Conservation (phyloP, 2,888 invertebrate genomes). For the Belgica antarctica region DNA sequence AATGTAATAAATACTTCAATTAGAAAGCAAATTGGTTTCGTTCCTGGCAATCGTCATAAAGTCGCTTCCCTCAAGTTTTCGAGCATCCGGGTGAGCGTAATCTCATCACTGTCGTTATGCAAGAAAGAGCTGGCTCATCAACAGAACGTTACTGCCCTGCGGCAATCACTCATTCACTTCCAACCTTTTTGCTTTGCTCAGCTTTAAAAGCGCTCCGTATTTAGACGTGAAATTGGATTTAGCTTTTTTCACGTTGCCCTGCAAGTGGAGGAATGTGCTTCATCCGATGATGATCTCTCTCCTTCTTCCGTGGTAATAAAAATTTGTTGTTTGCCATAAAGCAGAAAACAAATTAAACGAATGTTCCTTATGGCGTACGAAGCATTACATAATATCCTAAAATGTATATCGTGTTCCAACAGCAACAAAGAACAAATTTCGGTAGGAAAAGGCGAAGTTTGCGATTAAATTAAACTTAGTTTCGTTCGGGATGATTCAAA, state of each 20-base stretch:
- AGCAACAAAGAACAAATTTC: too few relatives aligned
- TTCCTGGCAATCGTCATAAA: not conserved
- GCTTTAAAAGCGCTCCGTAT: not conserved
- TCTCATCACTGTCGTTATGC: too few relatives aligned
- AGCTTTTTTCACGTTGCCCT: too few relatives aligned
- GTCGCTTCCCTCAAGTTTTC: not conserved
- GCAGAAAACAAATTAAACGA: not conserved
- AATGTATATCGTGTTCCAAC: not conserved
- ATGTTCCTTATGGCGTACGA: not conserved
- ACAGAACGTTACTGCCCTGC: not conserved
- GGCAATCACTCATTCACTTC: not conserved
- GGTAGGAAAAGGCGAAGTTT: too few relatives aligned
- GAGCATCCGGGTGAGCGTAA: not conserved
- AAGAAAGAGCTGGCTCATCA: not conserved
- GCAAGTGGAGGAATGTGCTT: not conserved
- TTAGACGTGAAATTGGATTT: not conserved
- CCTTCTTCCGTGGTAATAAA: not conserved
- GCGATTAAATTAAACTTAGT: too few relatives aligned
- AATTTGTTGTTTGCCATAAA: not conserved
- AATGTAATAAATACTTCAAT: constrained; percentile 20
- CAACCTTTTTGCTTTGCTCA: too few relatives aligned
- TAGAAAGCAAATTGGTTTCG: constrained; percentile 13
- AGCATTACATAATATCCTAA: not conserved
- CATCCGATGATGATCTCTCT: not conserved
- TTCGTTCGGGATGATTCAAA: too few relatives aligned